These are phyloP conservation scores for Diorhabda elongata DNA, from an alignment of 1,140 invertebrate species.

Conservation along the genomic window DNA sequence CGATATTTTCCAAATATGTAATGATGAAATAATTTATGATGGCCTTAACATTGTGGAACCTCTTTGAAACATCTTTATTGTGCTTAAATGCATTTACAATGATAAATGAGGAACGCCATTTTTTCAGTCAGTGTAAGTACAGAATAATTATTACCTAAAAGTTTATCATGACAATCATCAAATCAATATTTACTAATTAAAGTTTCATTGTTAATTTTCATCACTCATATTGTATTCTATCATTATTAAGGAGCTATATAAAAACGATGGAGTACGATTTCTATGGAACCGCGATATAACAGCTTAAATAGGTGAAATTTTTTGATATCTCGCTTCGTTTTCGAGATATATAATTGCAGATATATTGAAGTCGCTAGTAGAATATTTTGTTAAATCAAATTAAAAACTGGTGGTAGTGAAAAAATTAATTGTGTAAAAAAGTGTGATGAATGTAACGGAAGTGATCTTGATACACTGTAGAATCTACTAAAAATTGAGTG, in stretches of 20 bases:
- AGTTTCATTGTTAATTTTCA: background rate
- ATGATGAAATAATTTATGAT: background rate
- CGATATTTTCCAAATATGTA: background rate
- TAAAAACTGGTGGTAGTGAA: too few species aligned
- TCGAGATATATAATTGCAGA: too few species aligned
- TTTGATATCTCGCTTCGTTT: too few species aligned
- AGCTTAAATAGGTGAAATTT: background rate
- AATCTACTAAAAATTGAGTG: too few species aligned
- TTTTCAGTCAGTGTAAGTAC: constrained; percentile 13
- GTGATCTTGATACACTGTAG: too few species aligned
- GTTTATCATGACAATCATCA: background rate
- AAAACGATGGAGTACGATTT: background rate
- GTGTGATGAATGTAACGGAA: too few species aligned
- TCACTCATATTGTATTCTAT: too few species aligned
- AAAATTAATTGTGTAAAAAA: too few species aligned
- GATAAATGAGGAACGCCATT: constrained; percentile 7
- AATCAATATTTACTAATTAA: background rate
- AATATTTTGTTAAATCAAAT: too few species aligned
- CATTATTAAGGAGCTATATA: background rate
- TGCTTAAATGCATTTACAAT: constrained; percentile 16
- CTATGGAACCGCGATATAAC: background rate
- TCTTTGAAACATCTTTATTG: constrained; percentile 16
- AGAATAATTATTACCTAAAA: background rate
- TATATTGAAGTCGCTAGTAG: too few species aligned
- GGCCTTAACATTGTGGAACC: constrained; percentile 15